Conservation (phyloP, 2,888 invertebrate species). For the Sarcophaga rosellei region DNA sequence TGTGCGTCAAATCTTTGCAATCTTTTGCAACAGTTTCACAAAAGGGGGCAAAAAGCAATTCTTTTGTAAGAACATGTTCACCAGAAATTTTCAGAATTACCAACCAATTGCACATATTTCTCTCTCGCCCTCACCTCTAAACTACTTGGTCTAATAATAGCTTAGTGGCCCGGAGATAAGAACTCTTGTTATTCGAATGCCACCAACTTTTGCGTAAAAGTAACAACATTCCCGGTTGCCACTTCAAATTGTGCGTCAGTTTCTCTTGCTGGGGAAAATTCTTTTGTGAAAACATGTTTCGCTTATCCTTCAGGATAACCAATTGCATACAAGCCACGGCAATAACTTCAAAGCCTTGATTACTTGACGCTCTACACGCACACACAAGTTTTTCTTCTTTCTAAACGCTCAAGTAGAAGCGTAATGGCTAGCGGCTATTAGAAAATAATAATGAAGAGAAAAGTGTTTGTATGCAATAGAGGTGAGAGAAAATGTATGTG, state of each 20-base stretch:
- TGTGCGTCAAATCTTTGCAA: too few species aligned
- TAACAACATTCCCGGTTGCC: constrained; percentile 19
- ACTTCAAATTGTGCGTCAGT: constrained; percentile 49
- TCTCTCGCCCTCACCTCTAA: too few species aligned
- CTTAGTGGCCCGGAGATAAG: too few species aligned
- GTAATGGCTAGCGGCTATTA: constrained; percentile 35
- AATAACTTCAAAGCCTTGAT: constrained; percentile 58
- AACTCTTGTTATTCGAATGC: neutral
- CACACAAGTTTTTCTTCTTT: neutral
- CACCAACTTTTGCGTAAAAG: constrained; percentile 43
- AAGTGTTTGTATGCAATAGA: constrained; percentile 5
- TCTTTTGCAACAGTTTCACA: too few species aligned
- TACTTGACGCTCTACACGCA: constrained; percentile 34
- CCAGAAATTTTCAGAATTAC: too few species aligned
- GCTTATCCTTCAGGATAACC: constrained; percentile 14
- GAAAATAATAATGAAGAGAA: neutral
- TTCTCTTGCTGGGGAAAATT: constrained; percentile 3
- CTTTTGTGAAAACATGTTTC: constrained; percentile 49
- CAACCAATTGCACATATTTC: too few species aligned
- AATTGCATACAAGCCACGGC: neutral
- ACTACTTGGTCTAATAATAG: too few species aligned
- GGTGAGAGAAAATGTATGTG: constrained; percentile 36
- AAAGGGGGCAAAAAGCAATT: too few species aligned
- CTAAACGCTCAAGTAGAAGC: constrained; percentile 29
- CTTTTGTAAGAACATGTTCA: too few species aligned